Percentiles rank a stretch among this genome's conserved stretches.
phyloP scores from a whole-genome alignment of 2,888 invertebrate genomes.

The Metallyticus violacea region DNA sequence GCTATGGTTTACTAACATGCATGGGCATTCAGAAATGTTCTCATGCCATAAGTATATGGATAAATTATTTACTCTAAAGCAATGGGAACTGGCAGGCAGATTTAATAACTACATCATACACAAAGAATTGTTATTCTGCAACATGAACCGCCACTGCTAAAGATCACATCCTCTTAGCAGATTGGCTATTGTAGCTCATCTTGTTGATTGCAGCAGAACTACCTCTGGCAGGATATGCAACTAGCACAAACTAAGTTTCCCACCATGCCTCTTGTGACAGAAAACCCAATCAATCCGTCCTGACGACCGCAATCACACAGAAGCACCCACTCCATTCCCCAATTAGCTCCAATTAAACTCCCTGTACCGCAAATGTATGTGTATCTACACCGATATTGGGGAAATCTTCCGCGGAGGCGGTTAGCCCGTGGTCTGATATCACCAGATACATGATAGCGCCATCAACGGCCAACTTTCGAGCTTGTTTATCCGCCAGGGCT shows the following conservation, averaged over 20 bases:
- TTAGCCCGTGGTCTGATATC: not conserved
- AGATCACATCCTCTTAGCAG: not conserved
- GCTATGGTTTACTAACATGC: too few relatives aligned
- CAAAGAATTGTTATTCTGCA: too few relatives aligned
- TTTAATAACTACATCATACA: too few relatives aligned
- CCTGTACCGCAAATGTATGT: not conserved
- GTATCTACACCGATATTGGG: not conserved
- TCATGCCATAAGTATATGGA: too few relatives aligned
- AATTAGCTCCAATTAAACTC: not conserved
- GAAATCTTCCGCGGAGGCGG: not conserved
- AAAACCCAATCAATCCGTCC: not conserved
- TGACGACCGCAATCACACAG: not conserved
- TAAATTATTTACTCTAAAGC: too few relatives aligned
- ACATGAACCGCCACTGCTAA: too few relatives aligned
- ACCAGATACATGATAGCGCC: not conserved
- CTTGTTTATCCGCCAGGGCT: not conserved
- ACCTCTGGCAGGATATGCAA: not conserved
- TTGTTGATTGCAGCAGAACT: not conserved
- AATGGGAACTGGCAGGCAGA: too few relatives aligned
- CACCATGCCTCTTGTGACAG: not conserved
- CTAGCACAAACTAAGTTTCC: not conserved
- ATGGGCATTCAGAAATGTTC: too few relatives aligned
- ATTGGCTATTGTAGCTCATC: not conserved
- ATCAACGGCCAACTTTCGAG: not conserved
- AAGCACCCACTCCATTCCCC: too few relatives aligned